phyloP scores from a whole-genome alignment of 1,140 invertebrate genomes.

The Drosophila bifasciata region DNA sequence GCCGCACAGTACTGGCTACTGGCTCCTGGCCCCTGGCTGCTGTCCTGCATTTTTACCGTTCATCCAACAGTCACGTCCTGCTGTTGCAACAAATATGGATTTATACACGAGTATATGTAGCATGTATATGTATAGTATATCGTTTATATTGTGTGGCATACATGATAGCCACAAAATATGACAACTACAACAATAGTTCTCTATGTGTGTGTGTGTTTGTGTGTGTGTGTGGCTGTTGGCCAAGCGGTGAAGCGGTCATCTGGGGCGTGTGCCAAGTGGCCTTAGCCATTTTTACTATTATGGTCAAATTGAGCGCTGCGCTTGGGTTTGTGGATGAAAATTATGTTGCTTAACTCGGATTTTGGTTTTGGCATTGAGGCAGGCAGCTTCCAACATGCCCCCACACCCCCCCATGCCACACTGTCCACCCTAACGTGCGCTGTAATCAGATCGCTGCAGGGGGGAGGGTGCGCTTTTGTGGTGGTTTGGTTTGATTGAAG shows the following conservation, averaged over 20 bases:
- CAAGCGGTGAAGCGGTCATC: slow-evolving; percentile 22
- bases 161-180: slow-evolving; percentile 70
- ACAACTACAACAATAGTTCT: slow-evolving; percentile 44
- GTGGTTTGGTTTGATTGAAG: too few species aligned
- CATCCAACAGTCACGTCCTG: slow-evolving; percentile 65
- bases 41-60: slow-evolving; percentile 49
- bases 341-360: slow-evolving; percentile 24
- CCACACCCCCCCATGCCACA: neutral
- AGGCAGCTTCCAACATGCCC: too few species aligned
- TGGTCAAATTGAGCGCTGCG: slow-evolving; percentile 62
- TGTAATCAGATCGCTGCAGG: too few species aligned
- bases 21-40: too few species aligned
- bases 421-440: too few species aligned
- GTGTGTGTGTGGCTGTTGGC: neutral
- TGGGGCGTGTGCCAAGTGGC: slow-evolving; percentile 61
- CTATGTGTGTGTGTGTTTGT: too few species aligned
- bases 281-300: slow-evolving; percentile 59
- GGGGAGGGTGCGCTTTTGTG: too few species aligned
- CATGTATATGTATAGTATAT: slow-evolving; percentile 3
- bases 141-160: slow-evolving; percentile 26
- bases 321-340: slow-evolving; percentile 41
- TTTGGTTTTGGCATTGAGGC: too few species aligned
- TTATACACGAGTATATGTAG: neutral
- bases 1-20: too few species aligned
- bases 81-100: slow-evolving; percentile 18